Percentiles rank a stretch among this genome's conserved stretches.
Evolutionary conservation across 2,113 vertebrate genomes (phyloP).

Genomic region (Phylloscopus whistleri): DNA sequence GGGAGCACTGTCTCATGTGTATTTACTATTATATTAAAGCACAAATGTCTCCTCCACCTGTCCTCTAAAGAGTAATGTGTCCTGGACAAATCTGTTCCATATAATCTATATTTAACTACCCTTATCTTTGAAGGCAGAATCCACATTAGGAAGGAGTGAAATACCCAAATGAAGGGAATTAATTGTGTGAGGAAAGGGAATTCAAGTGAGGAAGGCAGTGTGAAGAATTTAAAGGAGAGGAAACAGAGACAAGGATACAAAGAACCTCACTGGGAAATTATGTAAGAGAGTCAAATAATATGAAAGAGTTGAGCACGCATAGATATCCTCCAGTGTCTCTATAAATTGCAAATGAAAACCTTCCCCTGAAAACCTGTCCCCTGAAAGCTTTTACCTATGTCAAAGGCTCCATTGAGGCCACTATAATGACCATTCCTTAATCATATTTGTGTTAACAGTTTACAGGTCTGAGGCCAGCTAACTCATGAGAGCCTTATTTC

Average conservation of each 20-base stretch:
- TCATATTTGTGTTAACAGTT: conserved; percentile 5
- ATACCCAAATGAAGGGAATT: neutral
- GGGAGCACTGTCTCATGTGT: conserved; percentile 43
- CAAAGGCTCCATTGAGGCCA: neutral
- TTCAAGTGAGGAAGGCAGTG: neutral
- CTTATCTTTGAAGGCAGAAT: neutral
- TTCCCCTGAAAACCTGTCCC: neutral
- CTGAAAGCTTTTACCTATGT: neutral
- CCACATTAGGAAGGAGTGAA: neutral
- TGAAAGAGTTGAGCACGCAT: neutral
- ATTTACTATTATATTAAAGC: conserved; percentile 44
- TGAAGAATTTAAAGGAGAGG: neutral
- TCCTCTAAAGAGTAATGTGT: conserved; percentile 17
- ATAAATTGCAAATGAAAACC: neutral
- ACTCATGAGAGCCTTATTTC: neutral
- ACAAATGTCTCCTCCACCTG: conserved; percentile 54
- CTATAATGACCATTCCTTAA: neutral
- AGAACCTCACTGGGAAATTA: neutral
- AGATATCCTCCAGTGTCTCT: neutral
- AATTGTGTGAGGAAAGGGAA: conserved; percentile 16
- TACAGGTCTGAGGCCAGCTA: neutral
- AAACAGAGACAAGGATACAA: neutral
- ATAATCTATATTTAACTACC: conserved; percentile 3
- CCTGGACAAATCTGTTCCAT: conserved; percentile 16
- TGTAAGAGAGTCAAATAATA: neutral